Conservation (phyloP, 2,888 invertebrate genomes). For the Bombylius discolor region DNA sequence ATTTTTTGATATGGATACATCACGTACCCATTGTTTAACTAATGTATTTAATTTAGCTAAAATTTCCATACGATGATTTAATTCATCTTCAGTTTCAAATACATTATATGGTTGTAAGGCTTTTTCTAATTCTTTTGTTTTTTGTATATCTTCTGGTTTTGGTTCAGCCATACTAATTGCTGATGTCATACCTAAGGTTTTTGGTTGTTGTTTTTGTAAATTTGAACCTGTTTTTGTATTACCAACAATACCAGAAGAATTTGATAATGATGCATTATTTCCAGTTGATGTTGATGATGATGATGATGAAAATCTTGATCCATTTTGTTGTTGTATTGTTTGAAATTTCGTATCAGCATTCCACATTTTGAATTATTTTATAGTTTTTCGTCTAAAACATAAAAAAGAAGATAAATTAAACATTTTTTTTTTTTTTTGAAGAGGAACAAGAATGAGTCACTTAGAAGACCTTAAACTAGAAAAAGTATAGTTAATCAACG, state of each 20-base stretch:
- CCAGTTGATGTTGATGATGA: neutral
- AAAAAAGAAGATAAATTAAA: too few species aligned
- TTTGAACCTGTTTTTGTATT: neutral
- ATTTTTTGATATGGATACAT: slow-evolving; percentile 76
- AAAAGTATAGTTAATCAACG: too few species aligned
- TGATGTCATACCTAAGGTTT: slow-evolving; percentile 73
- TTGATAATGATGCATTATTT: neutral
- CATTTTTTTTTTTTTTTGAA: too few species aligned
- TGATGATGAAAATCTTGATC: slow-evolving; percentile 21
- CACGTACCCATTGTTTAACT: slow-evolving; percentile 88
- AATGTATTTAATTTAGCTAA: slow-evolving; percentile 75
- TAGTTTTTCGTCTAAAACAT: neutral
- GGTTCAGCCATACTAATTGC: slow-evolving; percentile 82
- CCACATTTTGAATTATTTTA: slow-evolving; percentile 26
- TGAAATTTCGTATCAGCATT: slow-evolving; percentile 30
- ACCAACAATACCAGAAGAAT: neutral
- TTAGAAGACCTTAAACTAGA: too few species aligned
- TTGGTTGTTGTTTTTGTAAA: slow-evolving; percentile 10
- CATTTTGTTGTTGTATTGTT: slow-evolving; percentile 22
- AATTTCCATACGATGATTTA: slow-evolving; percentile 79
- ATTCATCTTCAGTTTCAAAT: slow-evolving; percentile 79
- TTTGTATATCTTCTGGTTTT: slow-evolving; percentile 53
- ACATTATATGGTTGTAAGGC: slow-evolving; percentile 74
- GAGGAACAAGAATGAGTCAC: too few species aligned
- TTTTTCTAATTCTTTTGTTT: slow-evolving; percentile 58